These are phyloP conservation scores for Ceratothoa steindachneri DNA, from an alignment of 2,888 invertebrate species.

Conservation along the genomic window DNA sequence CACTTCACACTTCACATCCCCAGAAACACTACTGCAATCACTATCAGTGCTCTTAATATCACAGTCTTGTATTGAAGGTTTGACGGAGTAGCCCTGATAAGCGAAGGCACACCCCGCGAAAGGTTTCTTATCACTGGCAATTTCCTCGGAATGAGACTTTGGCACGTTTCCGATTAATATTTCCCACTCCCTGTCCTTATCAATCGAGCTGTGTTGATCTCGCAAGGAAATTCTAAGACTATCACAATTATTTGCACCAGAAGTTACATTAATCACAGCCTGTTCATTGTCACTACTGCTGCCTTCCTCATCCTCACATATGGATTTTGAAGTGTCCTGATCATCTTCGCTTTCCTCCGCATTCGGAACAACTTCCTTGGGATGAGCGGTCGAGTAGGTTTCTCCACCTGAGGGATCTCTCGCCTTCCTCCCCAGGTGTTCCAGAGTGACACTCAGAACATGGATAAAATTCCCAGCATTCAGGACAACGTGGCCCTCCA, in stretches of 20 bases:
- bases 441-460: constrained; percentile 64
- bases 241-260: neutral
- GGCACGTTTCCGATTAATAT: constrained; percentile 44
- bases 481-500: constrained; percentile 65
- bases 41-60: constrained; percentile 28
- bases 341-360: constrained; percentile 14
- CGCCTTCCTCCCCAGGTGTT: constrained; percentile 50
- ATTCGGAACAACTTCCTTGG: neutral
- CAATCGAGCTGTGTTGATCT: neutral
- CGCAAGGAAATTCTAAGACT: neutral
- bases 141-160: neutral
- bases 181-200: constrained; percentile 46
- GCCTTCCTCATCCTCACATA: neutral
- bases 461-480: constrained; percentile 82
- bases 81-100: neutral
- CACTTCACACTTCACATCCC: neutral
- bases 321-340: neutral
- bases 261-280: neutral
- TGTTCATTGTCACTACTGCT: constrained; percentile 6
- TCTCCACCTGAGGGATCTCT: neutral
- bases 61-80: constrained; percentile 19
- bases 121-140: neutral
- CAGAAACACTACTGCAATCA: neutral
- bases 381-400: neutral
- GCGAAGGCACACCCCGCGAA: neutral